These are phyloP conservation scores for Nicator chloris DNA, from an alignment of 2,113 vertebrate species.

Conservation along the genomic window DNA sequence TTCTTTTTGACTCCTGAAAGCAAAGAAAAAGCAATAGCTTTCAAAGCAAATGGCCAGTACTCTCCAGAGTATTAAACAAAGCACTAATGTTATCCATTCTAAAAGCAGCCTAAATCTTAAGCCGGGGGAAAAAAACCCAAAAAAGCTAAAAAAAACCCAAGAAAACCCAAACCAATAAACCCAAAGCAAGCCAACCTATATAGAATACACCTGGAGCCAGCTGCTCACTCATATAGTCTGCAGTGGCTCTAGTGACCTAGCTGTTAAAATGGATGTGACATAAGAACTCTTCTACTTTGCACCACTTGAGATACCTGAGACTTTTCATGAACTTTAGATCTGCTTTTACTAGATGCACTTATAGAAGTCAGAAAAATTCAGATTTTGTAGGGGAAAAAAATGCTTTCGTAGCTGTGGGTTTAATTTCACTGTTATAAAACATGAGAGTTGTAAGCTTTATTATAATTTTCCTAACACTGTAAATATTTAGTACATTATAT, in stretches of 20 bases:
- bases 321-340: not conserved
- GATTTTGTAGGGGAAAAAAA: not conserved
- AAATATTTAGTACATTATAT: not conserved
- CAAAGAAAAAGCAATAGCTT: not conserved
- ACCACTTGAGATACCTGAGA: not conserved
- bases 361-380: not conserved
- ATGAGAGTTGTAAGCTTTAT: not conserved
- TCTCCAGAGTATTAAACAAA: not conserved
- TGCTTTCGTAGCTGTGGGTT: not conserved
- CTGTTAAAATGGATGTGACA: not conserved
- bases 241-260: not conserved
- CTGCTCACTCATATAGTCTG: not conserved
- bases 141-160: not conserved
- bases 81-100: not conserved
- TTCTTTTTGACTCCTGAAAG: not conserved
- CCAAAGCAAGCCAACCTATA: not conserved
- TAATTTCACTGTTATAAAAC: not conserved
- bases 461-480: not conserved
- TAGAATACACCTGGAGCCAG: not conserved
- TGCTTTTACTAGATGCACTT: not conserved
- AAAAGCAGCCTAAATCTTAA: not conserved
- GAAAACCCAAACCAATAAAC: not conserved
- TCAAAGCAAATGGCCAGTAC: not conserved
- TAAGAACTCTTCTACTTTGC: not conserved
- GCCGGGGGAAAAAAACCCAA: not conserved